These are phyloP conservation scores for Caenorhabditis wallacei DNA, from an alignment of 2,888 invertebrate species.

Conservation along the genomic window DNA sequence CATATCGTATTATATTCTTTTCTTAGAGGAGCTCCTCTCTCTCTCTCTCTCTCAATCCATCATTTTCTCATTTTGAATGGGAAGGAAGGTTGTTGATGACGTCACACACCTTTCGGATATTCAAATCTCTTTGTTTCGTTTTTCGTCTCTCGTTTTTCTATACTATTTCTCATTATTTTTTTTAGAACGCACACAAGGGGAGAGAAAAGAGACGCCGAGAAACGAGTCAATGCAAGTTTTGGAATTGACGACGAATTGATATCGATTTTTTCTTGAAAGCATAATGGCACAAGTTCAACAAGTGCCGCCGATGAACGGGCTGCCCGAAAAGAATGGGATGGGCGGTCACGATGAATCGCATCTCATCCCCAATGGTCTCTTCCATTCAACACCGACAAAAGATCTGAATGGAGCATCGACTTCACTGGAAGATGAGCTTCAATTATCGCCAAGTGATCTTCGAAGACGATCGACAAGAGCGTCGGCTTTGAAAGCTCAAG, in stretches of 20 bases:
- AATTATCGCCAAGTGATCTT: conserved; percentile 74
- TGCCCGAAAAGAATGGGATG: conserved; percentile 42
- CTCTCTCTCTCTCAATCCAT: conserved; percentile 26
- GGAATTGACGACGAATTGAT: conserved; percentile 12
- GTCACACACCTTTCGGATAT: conserved; percentile 40
- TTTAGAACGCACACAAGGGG: conserved; percentile 9
- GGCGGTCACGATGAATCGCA: background rate
- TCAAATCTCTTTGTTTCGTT: conserved; percentile 43
- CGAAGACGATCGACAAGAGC: conserved; percentile 79
- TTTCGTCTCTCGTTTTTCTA: conserved; percentile 11
- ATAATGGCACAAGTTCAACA: conserved; percentile 59
- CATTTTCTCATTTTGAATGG: conserved; percentile 18
- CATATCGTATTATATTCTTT: too few relatives aligned
- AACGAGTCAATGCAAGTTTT: conserved; percentile 42
- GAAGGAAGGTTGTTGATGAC: conserved; percentile 9
- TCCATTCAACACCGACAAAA: conserved; percentile 55
- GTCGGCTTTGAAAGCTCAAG: conserved; percentile 80
- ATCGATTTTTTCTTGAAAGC: conserved; percentile 3
- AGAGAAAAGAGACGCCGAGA: background rate
- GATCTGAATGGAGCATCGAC: conserved; percentile 51
- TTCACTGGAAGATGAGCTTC: conserved; percentile 49
- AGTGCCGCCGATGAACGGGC: conserved; percentile 50
- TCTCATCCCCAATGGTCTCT: conserved; percentile 42
- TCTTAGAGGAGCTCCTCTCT: background rate
- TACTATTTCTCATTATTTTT: conserved; percentile 10